Conservation (phyloP, 1,140 invertebrate species). For the Drosophila jambulina region DNA sequence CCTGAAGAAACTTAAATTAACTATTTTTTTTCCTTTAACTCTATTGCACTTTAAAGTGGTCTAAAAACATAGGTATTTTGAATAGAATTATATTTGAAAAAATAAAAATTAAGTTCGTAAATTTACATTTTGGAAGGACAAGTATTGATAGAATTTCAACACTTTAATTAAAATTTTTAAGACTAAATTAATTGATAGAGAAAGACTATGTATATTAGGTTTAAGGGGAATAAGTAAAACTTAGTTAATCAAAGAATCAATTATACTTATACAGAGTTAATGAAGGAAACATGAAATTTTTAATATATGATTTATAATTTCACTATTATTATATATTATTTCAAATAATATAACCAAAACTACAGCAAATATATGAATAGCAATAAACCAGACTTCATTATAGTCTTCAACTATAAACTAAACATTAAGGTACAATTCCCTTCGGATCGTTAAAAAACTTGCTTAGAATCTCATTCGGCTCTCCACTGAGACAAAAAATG, state of each 20-base stretch:
- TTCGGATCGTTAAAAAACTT: conserved; percentile 2
- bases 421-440: conserved; percentile 6
- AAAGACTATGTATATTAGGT: not conserved
- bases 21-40: too few species aligned
- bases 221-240: not conserved
- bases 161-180: too few species aligned
- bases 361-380: not conserved
- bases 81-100: too few species aligned
- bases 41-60: too few species aligned
- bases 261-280: too few species aligned
- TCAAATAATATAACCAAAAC: not conserved
- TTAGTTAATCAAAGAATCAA: too few species aligned
- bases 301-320: not conserved
- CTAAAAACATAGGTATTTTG: too few species aligned
- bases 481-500: conserved; percentile 61
- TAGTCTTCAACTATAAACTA: not conserved
- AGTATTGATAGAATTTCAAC: too few species aligned
- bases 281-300: too few species aligned
- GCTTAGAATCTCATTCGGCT: conserved; percentile 3
- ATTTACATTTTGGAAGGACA: too few species aligned
- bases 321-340: not conserved
- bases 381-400: not conserved
- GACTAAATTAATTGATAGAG: not conserved
- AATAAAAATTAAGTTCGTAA: too few species aligned
- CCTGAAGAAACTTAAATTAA: not conserved